Base-by-base conservation (phyloP, 2,888 invertebrate genomes). In the Geotrupes spiniger region DNA sequence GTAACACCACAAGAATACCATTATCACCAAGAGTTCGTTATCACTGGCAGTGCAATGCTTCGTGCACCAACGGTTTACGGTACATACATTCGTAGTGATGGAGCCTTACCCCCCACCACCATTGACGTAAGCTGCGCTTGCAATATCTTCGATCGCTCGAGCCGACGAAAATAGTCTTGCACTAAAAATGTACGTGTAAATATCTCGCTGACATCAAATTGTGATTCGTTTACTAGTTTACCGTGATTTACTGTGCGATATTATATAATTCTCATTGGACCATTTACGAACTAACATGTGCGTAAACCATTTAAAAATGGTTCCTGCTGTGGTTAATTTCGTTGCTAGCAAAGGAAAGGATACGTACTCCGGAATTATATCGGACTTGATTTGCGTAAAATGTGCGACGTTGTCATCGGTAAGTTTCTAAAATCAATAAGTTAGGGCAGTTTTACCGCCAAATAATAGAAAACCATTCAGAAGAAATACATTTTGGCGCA, bases 301-400 rank as follows among this genome's bases (percentile, higher is more conserved):
- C 56, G 71, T 72, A 53, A 71, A 67, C 60, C 69, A 70, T 57
- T 60, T 69, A 43, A 64, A 66, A 40, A 73, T 74, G 73, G 71
- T 73, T 27, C 73, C 73, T 44, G 65, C 72, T 47, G 70, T 72
- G 57, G 70, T 73, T 54, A 71, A 72, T 61, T 64, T 71, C 33
- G 71, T 74, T 44, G 66, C 72, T 9, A 68, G 63, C 42, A 73
- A 73, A 56, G 71, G 71, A 49, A 70, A 69, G 58, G 71, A 72
- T 60, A 68, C 69, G 28, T 72, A 73, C 52, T 61, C 70, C 33
- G 72, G 71, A 60, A 66, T 74, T 56, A 69, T 73, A 21, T 68
- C 68, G 42, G 72, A 72, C 54, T 63, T 72, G 39, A 63, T 66
- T 29, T 72, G 72, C 60, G 62, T 66, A 46, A 72, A 70, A 61